Conservation (phyloP, 2,797 vertebrate genomes). For the Triplophysa bombifrons region DNA sequence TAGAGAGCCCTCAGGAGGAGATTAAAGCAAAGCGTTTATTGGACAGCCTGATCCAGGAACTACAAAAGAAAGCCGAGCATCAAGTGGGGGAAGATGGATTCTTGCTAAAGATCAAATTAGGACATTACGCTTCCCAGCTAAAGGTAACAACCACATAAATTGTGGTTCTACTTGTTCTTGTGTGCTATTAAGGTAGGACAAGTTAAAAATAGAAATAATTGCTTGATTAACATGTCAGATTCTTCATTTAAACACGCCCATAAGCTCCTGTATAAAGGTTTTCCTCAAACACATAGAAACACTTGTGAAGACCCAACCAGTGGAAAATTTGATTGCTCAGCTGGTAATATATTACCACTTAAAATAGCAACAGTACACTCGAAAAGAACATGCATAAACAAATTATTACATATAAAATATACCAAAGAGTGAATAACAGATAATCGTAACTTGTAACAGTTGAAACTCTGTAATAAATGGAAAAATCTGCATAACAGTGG, state of each 20-base stretch:
- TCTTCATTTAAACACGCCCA: neutral
- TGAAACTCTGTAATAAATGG: too few species aligned
- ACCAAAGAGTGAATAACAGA: too few species aligned
- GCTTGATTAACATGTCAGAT: neutral
- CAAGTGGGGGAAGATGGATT: slow-evolving; percentile 95
- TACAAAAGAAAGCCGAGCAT: slow-evolving; percentile 94
- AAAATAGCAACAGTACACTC: too few species aligned
- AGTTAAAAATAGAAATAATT: neutral
- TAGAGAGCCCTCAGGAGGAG: slow-evolving; percentile 96
- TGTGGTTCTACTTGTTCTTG: slow-evolving; percentile 30
- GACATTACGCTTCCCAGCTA: slow-evolving; percentile 92
- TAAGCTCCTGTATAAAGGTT: slow-evolving; percentile 13
- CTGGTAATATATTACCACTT: neutral
- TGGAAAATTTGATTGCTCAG: neutral
- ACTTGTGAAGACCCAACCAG: neutral
- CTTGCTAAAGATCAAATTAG: slow-evolving; percentile 94
- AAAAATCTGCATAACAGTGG: too few species aligned
- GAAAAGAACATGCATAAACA: neutral
- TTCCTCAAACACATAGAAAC: neutral
- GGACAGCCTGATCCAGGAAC: slow-evolving; percentile 88
- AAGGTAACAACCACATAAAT: slow-evolving; percentile 73
- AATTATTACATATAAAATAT: neutral
- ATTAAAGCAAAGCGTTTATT: slow-evolving; percentile 92
- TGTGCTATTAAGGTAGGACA: neutral
- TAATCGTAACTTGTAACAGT: too few species aligned